Evolutionary conservation across 2,888 invertebrate species (phyloP).

Genomic region (Euplagia quadripunctaria): DNA sequence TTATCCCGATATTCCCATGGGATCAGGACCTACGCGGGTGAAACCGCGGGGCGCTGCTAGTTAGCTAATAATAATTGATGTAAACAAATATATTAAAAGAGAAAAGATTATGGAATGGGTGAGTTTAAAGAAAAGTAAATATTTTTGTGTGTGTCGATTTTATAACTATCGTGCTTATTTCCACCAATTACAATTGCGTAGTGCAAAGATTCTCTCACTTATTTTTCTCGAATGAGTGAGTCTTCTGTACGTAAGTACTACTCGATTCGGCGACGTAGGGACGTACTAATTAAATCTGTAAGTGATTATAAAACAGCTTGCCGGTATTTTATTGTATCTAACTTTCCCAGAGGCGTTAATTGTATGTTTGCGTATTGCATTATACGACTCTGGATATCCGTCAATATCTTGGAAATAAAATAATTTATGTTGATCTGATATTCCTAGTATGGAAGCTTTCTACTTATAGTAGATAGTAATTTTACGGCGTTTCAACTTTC

Average conservation of each 20-base stretch:
- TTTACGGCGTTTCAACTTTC: slow-evolving; percentile 45
- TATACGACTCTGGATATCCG: not conserved
- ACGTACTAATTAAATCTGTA: not conserved
- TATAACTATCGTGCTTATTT: not conserved
- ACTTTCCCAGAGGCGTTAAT: slow-evolving; percentile 1
- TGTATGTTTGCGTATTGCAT: not conserved
- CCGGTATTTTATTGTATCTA: not conserved
- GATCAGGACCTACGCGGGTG: no score
- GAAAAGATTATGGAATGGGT: no score
- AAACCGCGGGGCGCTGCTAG: no score
- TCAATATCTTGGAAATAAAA: slow-evolving; percentile 20
- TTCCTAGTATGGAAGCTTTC: slow-evolving; percentile 42
- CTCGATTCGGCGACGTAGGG: not conserved
- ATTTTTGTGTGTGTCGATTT: no score
- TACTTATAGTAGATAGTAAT: slow-evolving; percentile 33
- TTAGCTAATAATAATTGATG: no score
- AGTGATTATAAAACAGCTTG: not conserved
- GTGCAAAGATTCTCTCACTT: not conserved
- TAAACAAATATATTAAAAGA: no score
- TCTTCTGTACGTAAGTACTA: not conserved
- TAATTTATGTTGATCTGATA: slow-evolving; percentile 27
- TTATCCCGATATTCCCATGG: no score
- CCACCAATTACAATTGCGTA: not conserved
- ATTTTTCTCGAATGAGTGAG: not conserved
- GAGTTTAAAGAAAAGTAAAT: no score